Evolutionary conservation across 23 tunicate species (phyloP).

Genomic region (Ciona savignyi): DNA sequence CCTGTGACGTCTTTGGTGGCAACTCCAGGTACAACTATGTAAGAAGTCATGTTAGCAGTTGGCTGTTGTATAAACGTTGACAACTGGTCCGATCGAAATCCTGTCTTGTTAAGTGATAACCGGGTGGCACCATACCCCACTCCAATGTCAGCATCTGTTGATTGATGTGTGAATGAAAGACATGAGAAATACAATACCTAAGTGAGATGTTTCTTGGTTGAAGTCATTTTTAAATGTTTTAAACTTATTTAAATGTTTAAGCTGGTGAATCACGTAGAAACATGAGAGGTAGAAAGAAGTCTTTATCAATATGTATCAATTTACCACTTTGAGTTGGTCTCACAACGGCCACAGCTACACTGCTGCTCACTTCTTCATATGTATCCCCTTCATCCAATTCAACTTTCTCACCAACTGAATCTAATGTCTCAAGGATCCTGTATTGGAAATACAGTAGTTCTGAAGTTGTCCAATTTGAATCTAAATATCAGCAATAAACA

Average conservation of each 20-base stretch:
- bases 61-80: constrained; percentile 5
- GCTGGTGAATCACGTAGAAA: too few relatives aligned
- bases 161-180: too few relatives aligned
- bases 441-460: too few relatives aligned
- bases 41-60: neutral
- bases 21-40: constrained; percentile 7
- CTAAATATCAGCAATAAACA: too few relatives aligned
- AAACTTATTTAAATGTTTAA: neutral
- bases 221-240: too few relatives aligned
- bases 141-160: constrained; percentile 1
- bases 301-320: too few relatives aligned
- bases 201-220: too few relatives aligned
- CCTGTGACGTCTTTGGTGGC: constrained; percentile 1
- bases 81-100: constrained; percentile 23
- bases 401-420: constrained; percentile 15
- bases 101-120: neutral
- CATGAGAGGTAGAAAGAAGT: too few relatives aligned
- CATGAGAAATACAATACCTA: too few relatives aligned
- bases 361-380: constrained; percentile 22
- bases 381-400: constrained; percentile 16
- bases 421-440: constrained; percentile 8
- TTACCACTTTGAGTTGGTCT: constrained; percentile 12
- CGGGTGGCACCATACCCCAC: constrained; percentile 2
- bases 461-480: too few relatives aligned
- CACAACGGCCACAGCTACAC: constrained; percentile 21